A percentile compares a stretch with the other conserved stretches of the same genome.
Evolutionary conservation across 2,113 vertebrate genomes (phyloP).

Genomic region (Coptodon bakossiorum): DNA sequence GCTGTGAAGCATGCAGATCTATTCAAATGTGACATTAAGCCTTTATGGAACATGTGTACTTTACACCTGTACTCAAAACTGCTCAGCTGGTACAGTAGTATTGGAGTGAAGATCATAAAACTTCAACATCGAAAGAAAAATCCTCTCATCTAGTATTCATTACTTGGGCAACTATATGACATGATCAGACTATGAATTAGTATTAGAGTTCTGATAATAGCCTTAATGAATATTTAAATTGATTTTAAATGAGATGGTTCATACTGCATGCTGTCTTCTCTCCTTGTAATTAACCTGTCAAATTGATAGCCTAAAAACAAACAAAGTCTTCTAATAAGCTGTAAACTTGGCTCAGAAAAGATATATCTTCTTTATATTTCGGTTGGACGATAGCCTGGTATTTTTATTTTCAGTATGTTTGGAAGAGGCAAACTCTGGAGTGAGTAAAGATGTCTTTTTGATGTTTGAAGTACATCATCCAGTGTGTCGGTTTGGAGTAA

Average conservation of each 20-base stretch:
- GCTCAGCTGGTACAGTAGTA: not conserved
- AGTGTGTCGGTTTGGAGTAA: not conserved
- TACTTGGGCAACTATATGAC: not conserved
- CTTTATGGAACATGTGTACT: not conserved
- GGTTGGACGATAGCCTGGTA: not conserved
- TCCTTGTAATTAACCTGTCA: not conserved
- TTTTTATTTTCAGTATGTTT: not conserved
- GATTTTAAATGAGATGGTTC: not conserved
- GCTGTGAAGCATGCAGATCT: not conserved
- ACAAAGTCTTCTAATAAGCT: not conserved
- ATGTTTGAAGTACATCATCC: slow-evolving; percentile 3
- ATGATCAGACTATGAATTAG: not conserved
- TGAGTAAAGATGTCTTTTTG: slow-evolving; percentile 3
- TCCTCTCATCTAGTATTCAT: not conserved
- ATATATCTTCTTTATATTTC: not conserved
- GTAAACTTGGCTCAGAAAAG: not conserved
- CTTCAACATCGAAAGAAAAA: not conserved
- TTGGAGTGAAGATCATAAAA: not conserved
- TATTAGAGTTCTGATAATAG: not conserved
- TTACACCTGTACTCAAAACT: not conserved
- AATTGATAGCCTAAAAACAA: not conserved
- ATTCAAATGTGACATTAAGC: slow-evolving; percentile 1
- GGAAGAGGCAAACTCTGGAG: not conserved
- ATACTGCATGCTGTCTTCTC: not conserved
- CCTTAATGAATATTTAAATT: not conserved